These are phyloP conservation scores for Potamarius usumacintae DNA, from an alignment of 2,113 vertebrate species.

Conservation along the genomic window DNA sequence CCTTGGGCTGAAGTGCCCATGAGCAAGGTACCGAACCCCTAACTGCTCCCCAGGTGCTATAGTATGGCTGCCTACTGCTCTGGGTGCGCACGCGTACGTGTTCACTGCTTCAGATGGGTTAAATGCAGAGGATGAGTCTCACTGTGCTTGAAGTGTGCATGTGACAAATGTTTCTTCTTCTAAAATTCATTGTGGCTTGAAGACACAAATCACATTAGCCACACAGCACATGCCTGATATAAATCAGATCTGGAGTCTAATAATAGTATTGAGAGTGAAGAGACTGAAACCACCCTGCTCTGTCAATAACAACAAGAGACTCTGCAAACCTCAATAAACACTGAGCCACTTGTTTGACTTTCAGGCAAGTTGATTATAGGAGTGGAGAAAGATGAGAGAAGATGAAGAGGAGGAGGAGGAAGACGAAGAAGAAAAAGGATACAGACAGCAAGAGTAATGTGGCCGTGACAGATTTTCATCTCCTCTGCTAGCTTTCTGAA, in stretches of 20 bases:
- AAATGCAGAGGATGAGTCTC: no score
- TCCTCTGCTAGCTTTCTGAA: conserved; percentile 4
- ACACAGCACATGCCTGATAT: conserved; percentile 3
- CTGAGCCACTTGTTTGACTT: conserved; percentile 27
- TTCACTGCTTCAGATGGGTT: no score
- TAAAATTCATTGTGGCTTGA: conserved; percentile 26
- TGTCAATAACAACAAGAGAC: background rate
- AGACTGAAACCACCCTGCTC: conserved; percentile 34
- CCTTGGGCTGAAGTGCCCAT: no score
- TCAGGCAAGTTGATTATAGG: conserved; percentile 18
- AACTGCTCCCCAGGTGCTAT: no score
- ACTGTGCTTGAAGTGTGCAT: no score
- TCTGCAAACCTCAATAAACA: conserved; percentile 15
- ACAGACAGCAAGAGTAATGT: background rate
- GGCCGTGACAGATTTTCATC: conserved; percentile 23
- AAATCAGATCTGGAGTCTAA: conserved; percentile 41
- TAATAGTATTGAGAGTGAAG: conserved; percentile 21
- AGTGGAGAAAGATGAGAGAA: conserved; percentile 11
- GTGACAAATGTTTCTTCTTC: no score
- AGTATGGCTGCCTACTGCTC: no score
- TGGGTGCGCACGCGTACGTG: no score
- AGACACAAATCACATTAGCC: conserved; percentile 8
- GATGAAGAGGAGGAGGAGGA: conserved; percentile 11
- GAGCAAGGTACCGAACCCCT: no score
- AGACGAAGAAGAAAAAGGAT: background rate